Base-by-base conservation (phyloP, 1,140 invertebrate species). In the Alviniconcha marisindica region DNA sequence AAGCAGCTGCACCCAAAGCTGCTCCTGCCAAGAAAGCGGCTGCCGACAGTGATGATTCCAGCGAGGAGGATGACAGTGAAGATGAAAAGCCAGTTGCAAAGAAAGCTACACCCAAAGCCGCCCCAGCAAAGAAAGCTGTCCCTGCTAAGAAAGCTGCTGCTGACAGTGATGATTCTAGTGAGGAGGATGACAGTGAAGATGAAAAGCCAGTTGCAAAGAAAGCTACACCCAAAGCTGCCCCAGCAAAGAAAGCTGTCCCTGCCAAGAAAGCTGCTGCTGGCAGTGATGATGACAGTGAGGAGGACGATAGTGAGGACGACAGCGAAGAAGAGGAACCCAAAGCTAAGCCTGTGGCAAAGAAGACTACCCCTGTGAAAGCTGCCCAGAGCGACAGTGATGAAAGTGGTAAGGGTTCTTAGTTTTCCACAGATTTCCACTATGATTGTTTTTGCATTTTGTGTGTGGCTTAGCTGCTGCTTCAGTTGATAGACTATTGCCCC, bases 11-110 rank as follows among this genome's bases (percentile, higher is more conserved):
- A 33, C 7, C 4, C 5, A 71, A 71, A 71, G 66, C 71, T 2
- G 71, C 71, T 42, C 71, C 71, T 42, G 71, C 71, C 36, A 74
- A 74, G 71, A 74, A 74, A 38, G 14, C 71, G 24, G 38, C 38
- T 24, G 71, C 71, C 18, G 28, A 74, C 15, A 28, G 36, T 44
- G n/a, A 40, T 28, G 63, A 66, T 0, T 31, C n/a, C 63, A 33
- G 63, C 10, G 63, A 66, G 28, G 63, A 66, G 21, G 48, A 51
- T 33, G 63, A 66, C n/a, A 66, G n/a, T 7, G 63, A 66, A 33
- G 63, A 66, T 33, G 63, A 66, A 33, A 10, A 28, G 5, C 28
- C 63, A 0, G 28, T 33, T 0, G 63, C 28, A 33, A 60, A 60
- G 56, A n/a, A 51, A 51, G 48, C n/a, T n/a, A n/a, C n/a, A n/a